phyloP scores from a whole-genome alignment of 2,888 invertebrate species.

The Amiota communis region DNA sequence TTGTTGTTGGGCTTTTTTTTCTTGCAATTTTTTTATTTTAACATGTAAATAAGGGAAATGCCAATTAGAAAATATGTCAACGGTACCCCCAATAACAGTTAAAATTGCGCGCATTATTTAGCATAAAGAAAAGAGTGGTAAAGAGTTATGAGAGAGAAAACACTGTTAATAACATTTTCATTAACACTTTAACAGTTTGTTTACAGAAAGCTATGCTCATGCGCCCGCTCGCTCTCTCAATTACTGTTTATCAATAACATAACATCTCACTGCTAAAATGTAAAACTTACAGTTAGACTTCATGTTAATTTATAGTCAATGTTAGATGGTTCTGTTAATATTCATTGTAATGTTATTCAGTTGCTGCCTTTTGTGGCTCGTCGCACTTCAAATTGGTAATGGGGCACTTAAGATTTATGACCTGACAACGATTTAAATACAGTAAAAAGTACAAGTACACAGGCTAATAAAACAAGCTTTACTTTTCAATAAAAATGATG shows the following conservation, averaged over 20 bases:
- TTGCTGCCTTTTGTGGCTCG: neutral
- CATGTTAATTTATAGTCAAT: no score
- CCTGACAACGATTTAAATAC: constrained; percentile 45
- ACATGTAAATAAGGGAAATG: constrained; percentile 48
- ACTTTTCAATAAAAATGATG: constrained; percentile 15
- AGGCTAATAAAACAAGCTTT: constrained; percentile 50
- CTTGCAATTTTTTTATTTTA: neutral
- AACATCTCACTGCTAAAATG: no score
- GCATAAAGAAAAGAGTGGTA: neutral
- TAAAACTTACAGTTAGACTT: no score
- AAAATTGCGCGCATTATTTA: constrained; percentile 17
- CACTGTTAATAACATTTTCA: neutral
- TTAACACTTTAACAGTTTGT: constrained; percentile 37
- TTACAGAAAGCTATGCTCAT: constrained; percentile 34
- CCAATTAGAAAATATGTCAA: constrained; percentile 63
- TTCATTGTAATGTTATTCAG: neutral
- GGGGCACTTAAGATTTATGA: constrained; percentile 40
- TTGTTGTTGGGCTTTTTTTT: constrained; percentile 12
- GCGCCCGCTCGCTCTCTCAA: constrained; percentile 20
- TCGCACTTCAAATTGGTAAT: constrained; percentile 8
- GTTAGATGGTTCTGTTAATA: no score
- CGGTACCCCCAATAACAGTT: constrained; percentile 47
- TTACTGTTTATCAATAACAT: no score
- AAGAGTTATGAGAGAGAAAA: neutral
- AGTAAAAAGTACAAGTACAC: constrained; percentile 47